Evolutionary conservation across 2,797 vertebrate species (phyloP).

Genomic region (Gallinago stenura): DNA sequence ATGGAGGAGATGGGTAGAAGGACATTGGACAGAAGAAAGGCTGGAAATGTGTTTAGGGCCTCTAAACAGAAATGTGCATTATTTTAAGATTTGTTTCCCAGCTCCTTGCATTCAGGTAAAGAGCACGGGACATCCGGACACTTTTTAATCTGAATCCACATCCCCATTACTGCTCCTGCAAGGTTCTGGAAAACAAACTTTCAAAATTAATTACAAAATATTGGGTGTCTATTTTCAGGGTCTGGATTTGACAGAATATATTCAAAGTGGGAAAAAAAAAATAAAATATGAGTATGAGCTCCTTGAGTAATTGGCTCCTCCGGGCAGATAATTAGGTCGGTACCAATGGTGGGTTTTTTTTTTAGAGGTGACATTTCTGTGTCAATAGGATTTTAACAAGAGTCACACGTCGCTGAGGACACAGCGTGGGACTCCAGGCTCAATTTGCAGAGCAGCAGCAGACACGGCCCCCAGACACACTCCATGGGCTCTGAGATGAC

Average conservation of each 20-base stretch:
- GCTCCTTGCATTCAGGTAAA: not conserved
- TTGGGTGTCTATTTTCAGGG: not conserved
- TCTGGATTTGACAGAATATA: not conserved
- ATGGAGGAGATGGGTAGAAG: not conserved
- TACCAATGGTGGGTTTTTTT: not conserved
- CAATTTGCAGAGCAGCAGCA: accelerated
- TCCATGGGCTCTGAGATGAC: not conserved
- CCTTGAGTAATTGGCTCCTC: not conserved
- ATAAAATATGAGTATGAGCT: accelerated
- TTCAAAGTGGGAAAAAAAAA: not conserved
- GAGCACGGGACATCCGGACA: not conserved
- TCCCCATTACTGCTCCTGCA: not conserved
- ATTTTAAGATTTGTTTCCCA: not conserved
- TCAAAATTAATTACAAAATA: not conserved
- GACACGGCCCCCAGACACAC: not conserved
- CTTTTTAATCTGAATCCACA: not conserved
- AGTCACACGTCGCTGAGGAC: not conserved
- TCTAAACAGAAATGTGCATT: not conserved
- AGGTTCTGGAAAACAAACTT: not conserved
- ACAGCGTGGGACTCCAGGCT: not conserved
- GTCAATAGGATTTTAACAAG: not conserved
- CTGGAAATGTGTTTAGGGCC: not conserved
- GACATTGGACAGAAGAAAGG: not conserved
- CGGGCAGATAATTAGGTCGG: not conserved
- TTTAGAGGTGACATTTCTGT: not conserved